phyloP scores from a whole-genome alignment of 1,140 invertebrate genomes.

The Dufourea novaeangliae region DNA sequence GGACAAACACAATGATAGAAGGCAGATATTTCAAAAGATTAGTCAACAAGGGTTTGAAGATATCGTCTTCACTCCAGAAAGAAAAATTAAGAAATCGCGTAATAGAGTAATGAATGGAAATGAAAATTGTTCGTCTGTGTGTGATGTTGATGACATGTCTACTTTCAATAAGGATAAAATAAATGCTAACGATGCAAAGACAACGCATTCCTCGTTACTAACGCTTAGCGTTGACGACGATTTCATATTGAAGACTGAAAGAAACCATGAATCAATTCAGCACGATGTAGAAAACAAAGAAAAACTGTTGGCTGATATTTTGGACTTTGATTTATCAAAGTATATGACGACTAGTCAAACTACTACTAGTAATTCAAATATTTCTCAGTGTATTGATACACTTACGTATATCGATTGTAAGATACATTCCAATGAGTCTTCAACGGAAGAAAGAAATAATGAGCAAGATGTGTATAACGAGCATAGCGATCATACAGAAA shows the following conservation, averaged over 20 bases:
- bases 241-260: constrained; percentile 74
- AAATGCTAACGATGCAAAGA: constrained; percentile 58
- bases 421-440: constrained; percentile 39
- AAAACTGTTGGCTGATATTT: constrained; percentile 80
- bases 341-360: constrained; percentile 74
- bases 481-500: constrained; percentile 46
- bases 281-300: constrained; percentile 83
- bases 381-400: constrained; percentile 50
- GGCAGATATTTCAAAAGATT: constrained; percentile 82
- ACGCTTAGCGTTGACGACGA: constrained; percentile 78
- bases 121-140: constrained; percentile 28
- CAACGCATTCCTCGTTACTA: constrained; percentile 73
- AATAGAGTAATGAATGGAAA: constrained; percentile 50
- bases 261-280: constrained; percentile 82
- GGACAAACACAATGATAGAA: constrained; percentile 61
- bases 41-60: constrained; percentile 83
- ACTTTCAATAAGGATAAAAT: constrained; percentile 37
- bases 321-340: constrained; percentile 80
- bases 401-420: constrained; percentile 62
- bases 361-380: constrained; percentile 39
- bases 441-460: constrained; percentile 29
- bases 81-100: constrained; percentile 76
- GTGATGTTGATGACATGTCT: constrained; percentile 43
- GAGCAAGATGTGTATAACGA: constrained; percentile 46
- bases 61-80: constrained; percentile 82